These are phyloP conservation scores for Acanthornis magna DNA, from an alignment of 2,797 vertebrate genomes.

Conservation along the genomic window DNA sequence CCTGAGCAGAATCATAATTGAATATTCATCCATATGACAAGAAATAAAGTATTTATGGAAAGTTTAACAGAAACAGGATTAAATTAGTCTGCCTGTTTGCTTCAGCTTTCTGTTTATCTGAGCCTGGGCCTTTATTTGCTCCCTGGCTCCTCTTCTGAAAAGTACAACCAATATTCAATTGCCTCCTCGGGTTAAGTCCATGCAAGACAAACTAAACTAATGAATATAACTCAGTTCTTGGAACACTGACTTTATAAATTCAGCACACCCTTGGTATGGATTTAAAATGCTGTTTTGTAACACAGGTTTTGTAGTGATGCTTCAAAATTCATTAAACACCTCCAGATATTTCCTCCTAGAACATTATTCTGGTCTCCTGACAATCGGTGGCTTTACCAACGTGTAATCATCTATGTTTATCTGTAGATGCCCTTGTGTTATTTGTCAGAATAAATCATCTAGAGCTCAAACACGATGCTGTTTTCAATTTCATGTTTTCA, in stretches of 20 bases:
- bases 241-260: background rate
- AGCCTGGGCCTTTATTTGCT: background rate
- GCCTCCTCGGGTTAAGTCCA: background rate
- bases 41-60: background rate
- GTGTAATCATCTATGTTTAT: background rate
- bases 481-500: background rate
- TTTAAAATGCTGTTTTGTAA: background rate
- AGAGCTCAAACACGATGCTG: background rate
- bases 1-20: background rate
- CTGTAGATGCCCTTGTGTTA: background rate
- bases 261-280: background rate
- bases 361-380: background rate
- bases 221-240: background rate
- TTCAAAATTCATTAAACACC: background rate
- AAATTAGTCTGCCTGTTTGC: background rate
- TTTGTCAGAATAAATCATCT: slow-evolving; percentile 10
- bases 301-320: background rate
- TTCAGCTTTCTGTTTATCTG: background rate
- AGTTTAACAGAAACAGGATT: background rate
- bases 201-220: background rate
- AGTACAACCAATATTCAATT: background rate
- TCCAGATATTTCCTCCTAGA: background rate
- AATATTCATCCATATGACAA: background rate
- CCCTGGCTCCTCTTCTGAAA: background rate
- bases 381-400: background rate